phyloP scores from a whole-genome alignment of 2,797 vertebrate genomes.

The Pagetopsis macropterus region DNA sequence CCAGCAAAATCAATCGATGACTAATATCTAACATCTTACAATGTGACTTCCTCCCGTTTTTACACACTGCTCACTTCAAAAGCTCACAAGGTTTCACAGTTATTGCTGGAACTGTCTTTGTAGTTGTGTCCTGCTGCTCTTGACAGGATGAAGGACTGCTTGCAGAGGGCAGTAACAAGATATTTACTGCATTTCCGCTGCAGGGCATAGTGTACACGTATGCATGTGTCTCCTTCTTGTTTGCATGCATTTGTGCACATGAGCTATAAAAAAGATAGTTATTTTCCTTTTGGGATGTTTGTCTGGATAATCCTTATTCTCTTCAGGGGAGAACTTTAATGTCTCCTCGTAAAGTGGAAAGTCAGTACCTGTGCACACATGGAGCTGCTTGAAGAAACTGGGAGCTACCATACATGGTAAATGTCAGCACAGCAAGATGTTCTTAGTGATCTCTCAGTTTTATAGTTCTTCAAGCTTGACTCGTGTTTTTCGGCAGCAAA shows the following conservation, averaged over 20 bases:
- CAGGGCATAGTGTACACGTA: slow-evolving; percentile 30
- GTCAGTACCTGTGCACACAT: slow-evolving; percentile 72
- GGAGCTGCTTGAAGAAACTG: slow-evolving; percentile 42
- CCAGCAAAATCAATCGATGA: slow-evolving; percentile 9
- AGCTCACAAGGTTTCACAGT: slow-evolving; percentile 42
- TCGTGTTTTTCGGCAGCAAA: slow-evolving; percentile 42
- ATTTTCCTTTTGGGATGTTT: slow-evolving; percentile 44
- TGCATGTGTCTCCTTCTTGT: slow-evolving; percentile 22
- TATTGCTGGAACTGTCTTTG: slow-evolving; percentile 60
- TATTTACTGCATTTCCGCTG: slow-evolving; percentile 65
- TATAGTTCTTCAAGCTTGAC: slow-evolving; percentile 34
- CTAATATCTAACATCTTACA: slow-evolving; percentile 36
- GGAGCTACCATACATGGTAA: slow-evolving; percentile 73
- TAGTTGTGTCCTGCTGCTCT: slow-evolving; percentile 67
- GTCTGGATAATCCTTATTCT: slow-evolving; percentile 50
- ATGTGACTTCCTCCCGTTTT: slow-evolving; percentile 35
- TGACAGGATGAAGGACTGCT: slow-evolving; percentile 47
- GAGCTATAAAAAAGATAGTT: neutral
- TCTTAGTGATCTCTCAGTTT: slow-evolving; percentile 46
- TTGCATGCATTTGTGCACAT: slow-evolving; percentile 14
- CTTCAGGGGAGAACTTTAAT: slow-evolving; percentile 58
- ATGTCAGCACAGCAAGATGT: slow-evolving; percentile 55
- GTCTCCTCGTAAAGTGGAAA: slow-evolving; percentile 66
- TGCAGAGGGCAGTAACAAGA: slow-evolving; percentile 63
- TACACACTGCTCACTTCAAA: slow-evolving; percentile 63